phyloP scores from a whole-genome alignment of 2,113 vertebrate genomes.

The Calonectris borealis region DNA sequence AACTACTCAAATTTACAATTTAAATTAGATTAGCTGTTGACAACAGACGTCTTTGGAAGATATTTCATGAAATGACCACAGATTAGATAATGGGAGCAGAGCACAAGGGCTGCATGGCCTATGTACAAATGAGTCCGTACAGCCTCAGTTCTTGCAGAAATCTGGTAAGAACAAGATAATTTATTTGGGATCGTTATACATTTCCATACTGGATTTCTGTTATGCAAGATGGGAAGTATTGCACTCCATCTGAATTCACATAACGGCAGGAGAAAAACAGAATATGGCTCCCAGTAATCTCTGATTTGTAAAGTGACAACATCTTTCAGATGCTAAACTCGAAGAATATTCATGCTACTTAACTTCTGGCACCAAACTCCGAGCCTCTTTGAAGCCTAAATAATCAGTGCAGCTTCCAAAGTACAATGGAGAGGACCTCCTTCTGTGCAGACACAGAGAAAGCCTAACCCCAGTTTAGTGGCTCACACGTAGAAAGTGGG shows the following conservation, averaged over 20 bases:
- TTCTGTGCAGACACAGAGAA: background rate
- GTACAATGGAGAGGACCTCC: background rate
- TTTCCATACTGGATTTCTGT: background rate
- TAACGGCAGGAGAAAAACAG: background rate
- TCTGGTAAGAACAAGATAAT: background rate
- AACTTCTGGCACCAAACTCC: background rate
- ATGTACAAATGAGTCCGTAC: background rate
- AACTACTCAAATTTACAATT: background rate
- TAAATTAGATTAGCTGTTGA: background rate
- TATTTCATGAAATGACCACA: background rate
- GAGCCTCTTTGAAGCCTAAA: background rate
- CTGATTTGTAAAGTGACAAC: background rate
- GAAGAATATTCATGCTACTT: background rate
- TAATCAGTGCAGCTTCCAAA: background rate
- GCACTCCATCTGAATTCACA: background rate
- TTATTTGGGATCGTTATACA: background rate
- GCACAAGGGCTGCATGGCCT: background rate
- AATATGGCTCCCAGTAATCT: background rate
- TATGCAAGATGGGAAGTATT: background rate
- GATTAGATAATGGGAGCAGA: background rate
- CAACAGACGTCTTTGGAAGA: background rate
- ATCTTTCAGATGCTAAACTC: background rate
- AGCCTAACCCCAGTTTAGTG: background rate
- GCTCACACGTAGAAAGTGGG: background rate
- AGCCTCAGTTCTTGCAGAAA: background rate